Evolutionary conservation across 2,113 vertebrate species (phyloP), one percentile per base, ranked within the genome.

Genomic region (Chaetura pelagica): DNA sequence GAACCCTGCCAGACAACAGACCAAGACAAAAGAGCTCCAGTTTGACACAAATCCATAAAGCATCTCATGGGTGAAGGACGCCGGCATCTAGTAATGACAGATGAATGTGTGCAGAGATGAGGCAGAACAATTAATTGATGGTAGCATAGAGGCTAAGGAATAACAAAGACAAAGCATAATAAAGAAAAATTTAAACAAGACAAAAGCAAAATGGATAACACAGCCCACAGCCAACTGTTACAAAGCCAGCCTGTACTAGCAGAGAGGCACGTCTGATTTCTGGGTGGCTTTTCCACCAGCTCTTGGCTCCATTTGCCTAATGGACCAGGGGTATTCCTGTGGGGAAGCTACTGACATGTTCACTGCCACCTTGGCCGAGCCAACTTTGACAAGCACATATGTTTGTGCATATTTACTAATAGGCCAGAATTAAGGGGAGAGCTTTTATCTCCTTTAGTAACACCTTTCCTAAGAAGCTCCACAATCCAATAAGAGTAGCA

Each of bases 361-460:
- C 59, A 42, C 18, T 76, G 30, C 5, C 18, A 49, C 55, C 15
- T 9, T 8, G 16, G 16, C 42, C 49, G 27, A 77, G 51, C 19
- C 59, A 62, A 4, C 15, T 82, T 69, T 80, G 32, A 59, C n/a
- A 74, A 20, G 67, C 6, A 10, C 0, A 1, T 27, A 27, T 0
- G 0, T 69, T 69, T 44, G 27, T 35, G 21, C 15, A 46, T 3
- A 10, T 54, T 58, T 62, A 10, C 73, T 66, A 67, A 51, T 14
- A 27, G 27, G 34, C 4, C 49, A 63, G 51, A 74, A 59, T 32
- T 52, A 34, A 46, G 12, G 82, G 3, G 22, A 62, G 75, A 62
- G 30, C 19, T 77, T 84, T 85, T 49, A 68, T 19, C 32, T 72
- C 32, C 10, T 71, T 61, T 83, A 52, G 51, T 32, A 24, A 4